phyloP scores from a whole-genome alignment of 2,888 invertebrate genomes.

The Morpho achilles region DNA sequence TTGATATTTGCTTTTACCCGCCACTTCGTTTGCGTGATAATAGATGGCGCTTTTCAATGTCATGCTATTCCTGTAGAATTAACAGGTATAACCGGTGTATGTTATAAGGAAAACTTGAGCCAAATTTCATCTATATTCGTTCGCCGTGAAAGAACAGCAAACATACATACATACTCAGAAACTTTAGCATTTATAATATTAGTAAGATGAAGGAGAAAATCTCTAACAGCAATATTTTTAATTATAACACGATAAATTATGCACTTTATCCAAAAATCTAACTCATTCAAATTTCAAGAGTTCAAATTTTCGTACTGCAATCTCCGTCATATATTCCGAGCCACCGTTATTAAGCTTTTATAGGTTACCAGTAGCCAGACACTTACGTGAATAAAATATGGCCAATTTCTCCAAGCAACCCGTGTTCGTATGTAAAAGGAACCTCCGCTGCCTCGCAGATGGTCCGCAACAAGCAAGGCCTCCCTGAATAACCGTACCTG shows the following conservation, averaged over 20 bases:
- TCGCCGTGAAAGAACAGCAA: no score
- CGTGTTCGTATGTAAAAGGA: slow-evolving; percentile 83
- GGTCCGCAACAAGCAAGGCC: slow-evolving; percentile 84
- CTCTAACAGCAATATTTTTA: no score
- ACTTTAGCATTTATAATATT: no score
- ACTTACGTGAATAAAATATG: slow-evolving; percentile 87
- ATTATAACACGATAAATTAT: no score
- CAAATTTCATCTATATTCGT: no score
- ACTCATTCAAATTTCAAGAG: slow-evolving; percentile 1
- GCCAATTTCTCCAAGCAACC: slow-evolving; percentile 86
- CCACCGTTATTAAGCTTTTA: slow-evolving; percentile 26
- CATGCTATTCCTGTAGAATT: no score
- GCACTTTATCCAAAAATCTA: not conserved
- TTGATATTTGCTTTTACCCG: not conserved
- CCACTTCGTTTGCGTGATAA: no score
- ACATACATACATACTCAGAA: no score
- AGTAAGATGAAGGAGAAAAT: not conserved
- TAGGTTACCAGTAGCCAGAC: slow-evolving; percentile 51
- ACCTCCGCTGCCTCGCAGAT: slow-evolving; percentile 87
- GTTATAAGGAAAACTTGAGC: no score
- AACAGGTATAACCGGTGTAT: no score
- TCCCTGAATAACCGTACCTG: slow-evolving; percentile 82
- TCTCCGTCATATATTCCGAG: slow-evolving; percentile 21
- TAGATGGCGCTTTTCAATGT: no score
- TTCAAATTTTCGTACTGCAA: slow-evolving; percentile 17